Evolutionary conservation across 2,888 invertebrate species (phyloP).

Genomic region (Drosophila neotestacea): DNA sequence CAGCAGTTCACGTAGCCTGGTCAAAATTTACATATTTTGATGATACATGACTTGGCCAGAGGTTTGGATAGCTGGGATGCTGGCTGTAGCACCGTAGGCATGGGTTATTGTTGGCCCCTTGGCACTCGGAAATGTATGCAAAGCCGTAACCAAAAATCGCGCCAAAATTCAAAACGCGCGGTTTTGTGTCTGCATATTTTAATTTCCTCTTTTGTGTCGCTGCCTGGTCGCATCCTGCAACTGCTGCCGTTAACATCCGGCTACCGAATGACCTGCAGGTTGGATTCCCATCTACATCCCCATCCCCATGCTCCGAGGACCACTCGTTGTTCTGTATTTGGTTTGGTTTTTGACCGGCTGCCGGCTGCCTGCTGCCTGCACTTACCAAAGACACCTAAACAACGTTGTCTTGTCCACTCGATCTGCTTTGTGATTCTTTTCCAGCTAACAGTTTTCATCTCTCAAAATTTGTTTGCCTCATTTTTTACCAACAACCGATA

Average conservation of each 20-base stretch:
- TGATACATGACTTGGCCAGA: slow-evolving; percentile 64
- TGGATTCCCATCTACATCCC: slow-evolving; percentile 6
- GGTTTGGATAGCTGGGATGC: slow-evolving; percentile 17
- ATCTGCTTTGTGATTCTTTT: too few species aligned
- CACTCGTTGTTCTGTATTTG: background rate
- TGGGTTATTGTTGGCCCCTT: slow-evolving; percentile 31
- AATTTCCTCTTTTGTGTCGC: slow-evolving; percentile 80
- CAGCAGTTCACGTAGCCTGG: slow-evolving; percentile 36
- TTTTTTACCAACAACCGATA: too few species aligned
- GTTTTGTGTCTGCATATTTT: slow-evolving; percentile 80
- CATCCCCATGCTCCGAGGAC: too few species aligned
- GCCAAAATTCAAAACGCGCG: slow-evolving; percentile 79
- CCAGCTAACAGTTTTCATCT: too few species aligned
- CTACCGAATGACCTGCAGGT: slow-evolving; percentile 60
- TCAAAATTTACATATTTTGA: slow-evolving; percentile 77
- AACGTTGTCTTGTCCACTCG: too few species aligned
- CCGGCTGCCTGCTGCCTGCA: too few species aligned
- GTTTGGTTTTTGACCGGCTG: background rate
- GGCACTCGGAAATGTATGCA: slow-evolving; percentile 70
- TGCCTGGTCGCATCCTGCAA: slow-evolving; percentile 55
- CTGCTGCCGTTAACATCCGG: slow-evolving; percentile 72
- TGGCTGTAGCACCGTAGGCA: slow-evolving; percentile 26
- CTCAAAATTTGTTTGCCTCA: too few species aligned
- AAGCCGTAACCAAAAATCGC: slow-evolving; percentile 72
- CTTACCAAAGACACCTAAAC: too few species aligned